Evolutionary conservation across 2,888 invertebrate genomes (phyloP).

Genomic region (Rhaphigaster nebulosa): DNA sequence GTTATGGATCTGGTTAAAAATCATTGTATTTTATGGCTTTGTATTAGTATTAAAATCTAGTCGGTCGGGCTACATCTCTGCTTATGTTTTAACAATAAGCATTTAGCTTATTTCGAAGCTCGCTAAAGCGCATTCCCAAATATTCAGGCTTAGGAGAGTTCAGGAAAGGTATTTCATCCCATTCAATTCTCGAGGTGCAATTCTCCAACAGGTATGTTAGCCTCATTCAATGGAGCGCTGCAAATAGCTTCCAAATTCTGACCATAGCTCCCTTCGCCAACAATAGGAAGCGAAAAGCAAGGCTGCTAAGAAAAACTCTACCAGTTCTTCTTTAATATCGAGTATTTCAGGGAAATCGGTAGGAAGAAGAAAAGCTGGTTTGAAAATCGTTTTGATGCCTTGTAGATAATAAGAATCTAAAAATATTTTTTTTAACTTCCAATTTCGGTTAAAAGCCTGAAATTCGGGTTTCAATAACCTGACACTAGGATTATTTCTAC

Average conservation of each 20-base stretch:
- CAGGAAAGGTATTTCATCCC: neutral
- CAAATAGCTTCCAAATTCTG: conserved; percentile 6
- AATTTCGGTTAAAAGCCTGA: neutral
- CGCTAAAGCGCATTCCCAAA: neutral
- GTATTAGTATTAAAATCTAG: neutral
- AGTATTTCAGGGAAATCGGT: neutral
- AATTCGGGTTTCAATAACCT: neutral
- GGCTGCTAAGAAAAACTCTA: neutral
- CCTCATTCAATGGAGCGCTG: neutral
- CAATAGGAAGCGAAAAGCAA: neutral
- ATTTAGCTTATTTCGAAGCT: neutral
- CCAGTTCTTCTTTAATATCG: neutral
- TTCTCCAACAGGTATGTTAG: neutral
- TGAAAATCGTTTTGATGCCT: neutral
- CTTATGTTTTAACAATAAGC: neutral
- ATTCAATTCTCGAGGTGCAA: neutral
- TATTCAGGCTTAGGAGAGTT: neutral
- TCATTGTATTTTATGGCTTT: too few species aligned
- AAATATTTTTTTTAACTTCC: neutral
- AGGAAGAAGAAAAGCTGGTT: neutral
- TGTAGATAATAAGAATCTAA: neutral
- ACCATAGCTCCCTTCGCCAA: neutral
- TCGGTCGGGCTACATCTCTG: too few species aligned
- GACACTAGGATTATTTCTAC: too few species aligned
- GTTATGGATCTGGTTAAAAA: neutral